Base-by-base conservation (phyloP, 2,888 invertebrate species). In the Mesorhabditis sp. region DNA sequence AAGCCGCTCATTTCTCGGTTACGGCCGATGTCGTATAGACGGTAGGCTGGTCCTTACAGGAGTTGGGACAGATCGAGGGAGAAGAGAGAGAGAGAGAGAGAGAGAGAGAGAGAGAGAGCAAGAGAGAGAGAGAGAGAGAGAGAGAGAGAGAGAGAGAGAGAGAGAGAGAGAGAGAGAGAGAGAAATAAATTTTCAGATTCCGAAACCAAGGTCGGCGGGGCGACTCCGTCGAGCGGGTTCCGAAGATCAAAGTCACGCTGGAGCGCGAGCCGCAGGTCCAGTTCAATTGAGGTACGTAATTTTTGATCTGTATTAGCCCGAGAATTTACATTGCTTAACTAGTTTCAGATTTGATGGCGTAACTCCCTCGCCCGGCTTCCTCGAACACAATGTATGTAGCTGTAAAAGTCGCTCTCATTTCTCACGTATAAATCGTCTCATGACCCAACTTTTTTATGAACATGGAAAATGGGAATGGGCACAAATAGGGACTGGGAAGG, bases 1-100 rank as follows among this genome's bases (percentile, higher is more conserved):
- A 71, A 76, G 62, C 78, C 78, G 0, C 66, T 78, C 6, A 78
- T 78, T n/a, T 75, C 74, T 6, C 74, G 78, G 44, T 70, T 78
- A 10, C 70, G 78, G 43, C 77, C 76, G 13, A 77, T 74, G 41
- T 76, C 76, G 4, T 77, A 77, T 45, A 62, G 74, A 50, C 66
- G 76, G 70, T 77, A 28, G 28, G 28, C 28, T 28, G 28, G 28
- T 28, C 2, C 28, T 28, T 28, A 28, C 28, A 28, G 28, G 28
- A 28, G 28, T 28, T 28, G 28, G 2, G 13, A 67, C 65, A 50
- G 66, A 71, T 4, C 62, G 28, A 28, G 28, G 28, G 28, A 28
- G 28, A 28, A 28, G 28, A 28, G 28, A 28, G 28, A 28, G 28
- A 28, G 28, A 28, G n/a, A n/a, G n/a, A n/a, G n/a, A n/a, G n/a